Base-by-base conservation (phyloP, 2,797 vertebrate genomes). In the Menidia menidia region DNA sequence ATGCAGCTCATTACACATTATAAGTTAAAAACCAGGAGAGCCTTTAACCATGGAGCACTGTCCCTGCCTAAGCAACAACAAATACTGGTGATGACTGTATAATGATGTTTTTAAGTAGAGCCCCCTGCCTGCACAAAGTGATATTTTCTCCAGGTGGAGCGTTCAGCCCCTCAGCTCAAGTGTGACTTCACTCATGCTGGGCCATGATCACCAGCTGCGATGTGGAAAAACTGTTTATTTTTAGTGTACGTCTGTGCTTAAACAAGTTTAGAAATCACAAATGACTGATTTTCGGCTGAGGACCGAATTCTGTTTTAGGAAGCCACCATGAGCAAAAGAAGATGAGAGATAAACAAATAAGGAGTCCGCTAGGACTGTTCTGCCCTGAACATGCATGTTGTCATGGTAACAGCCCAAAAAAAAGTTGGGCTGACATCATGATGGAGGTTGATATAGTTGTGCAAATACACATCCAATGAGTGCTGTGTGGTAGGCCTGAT, bases 351-450 rank as follows among this genome's bases (percentile, higher is more conserved):
- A 39, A 7, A 25, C 25, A 25, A 30, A 65, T 41, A 12, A 32
- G 60, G 58, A 56, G 15, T 48, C 12, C 1, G 2, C 56, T 68
- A 0, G 35, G 55, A 70, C 67, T 42, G 60, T 43, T 62, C 51
- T 64, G 68, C 64, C 79, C 64, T 58, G 54, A 70, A 78, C 77
- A 60, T 13, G 39, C 68, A 63, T 68, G 89, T 90, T 86, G 68
- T 84, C 86, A 84, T 35, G 72, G 89, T 61, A 88, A 90, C 88
- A 19, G 53, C 48, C 69, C 45, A n/a, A 35, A 25, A 25, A 25
- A 25, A 25, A 25, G 25, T 25, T 25, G 25, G 25, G 25, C 25
- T 75, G 59, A 74, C 71, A 74, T 47, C 4, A 8, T 68, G 72
- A 63, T 78, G 48, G 62, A 58, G 60, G 61, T 66, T 66, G 66